phyloP scores from a whole-genome alignment of 2,888 invertebrate species.

The Xanthorhoe designata region DNA sequence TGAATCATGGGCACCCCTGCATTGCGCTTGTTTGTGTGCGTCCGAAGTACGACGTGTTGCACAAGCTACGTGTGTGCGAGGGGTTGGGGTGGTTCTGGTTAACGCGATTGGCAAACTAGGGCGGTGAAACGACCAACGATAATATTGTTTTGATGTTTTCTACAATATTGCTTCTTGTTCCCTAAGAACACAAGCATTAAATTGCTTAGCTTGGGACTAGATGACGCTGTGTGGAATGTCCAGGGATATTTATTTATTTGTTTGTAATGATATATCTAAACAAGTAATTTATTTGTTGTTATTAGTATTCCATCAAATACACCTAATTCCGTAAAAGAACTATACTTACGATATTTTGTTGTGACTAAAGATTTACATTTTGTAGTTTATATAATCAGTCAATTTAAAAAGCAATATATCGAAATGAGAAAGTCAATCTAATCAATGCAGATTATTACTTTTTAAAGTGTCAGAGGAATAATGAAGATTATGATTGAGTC shows the following conservation, averaged over 20 bases:
- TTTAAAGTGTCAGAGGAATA: slow-evolving; percentile 10
- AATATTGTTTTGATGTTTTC: slow-evolving; percentile 32
- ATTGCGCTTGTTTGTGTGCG: slow-evolving; percentile 51
- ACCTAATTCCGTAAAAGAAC: not conserved
- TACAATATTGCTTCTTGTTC: not conserved
- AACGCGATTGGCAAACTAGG: slow-evolving; percentile 71
- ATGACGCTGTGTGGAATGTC: too few species aligned
- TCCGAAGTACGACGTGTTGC: slow-evolving; percentile 51
- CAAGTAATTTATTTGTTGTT: not conserved
- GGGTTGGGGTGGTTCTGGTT: slow-evolving; percentile 61
- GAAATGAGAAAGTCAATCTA: slow-evolving; percentile 22
- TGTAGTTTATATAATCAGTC: not conserved
- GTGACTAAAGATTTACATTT: not conserved
- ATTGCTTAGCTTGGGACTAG: too few species aligned
- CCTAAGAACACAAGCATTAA: too few species aligned
- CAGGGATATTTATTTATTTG: too few species aligned
- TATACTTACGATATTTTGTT: not conserved
- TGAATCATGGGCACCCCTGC: slow-evolving; percentile 55
- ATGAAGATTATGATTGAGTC: slow-evolving; percentile 20
- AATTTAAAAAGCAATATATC: not conserved
- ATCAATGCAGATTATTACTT: slow-evolving; percentile 13
- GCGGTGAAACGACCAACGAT: slow-evolving; percentile 59
- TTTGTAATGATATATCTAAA: not conserved
- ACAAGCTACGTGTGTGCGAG: slow-evolving; percentile 61
- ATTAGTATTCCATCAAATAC: too few species aligned